These are phyloP conservation scores for Chamaetylas fuelleborni DNA, from an alignment of 2,113 vertebrate species.

Conservation along the genomic window DNA sequence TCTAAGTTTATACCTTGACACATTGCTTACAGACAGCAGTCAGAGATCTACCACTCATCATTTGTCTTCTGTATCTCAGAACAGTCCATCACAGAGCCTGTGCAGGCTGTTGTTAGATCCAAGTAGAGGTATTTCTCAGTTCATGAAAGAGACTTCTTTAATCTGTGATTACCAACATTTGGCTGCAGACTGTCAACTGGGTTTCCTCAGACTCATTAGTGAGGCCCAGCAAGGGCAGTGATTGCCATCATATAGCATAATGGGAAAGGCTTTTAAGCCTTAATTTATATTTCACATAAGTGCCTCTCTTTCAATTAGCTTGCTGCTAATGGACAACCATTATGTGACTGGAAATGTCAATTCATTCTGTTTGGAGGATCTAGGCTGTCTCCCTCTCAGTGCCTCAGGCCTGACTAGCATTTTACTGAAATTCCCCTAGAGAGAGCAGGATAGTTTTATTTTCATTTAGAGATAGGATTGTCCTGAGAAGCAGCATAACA, in stretches of 20 bases:
- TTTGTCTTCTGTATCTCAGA: background rate
- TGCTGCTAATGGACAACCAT: background rate
- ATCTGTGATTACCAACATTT: constrained; percentile 72
- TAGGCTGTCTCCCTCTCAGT: background rate
- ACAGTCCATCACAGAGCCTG: background rate
- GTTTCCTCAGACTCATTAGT: constrained; percentile 60
- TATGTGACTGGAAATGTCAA: background rate
- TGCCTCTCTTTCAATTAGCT: background rate
- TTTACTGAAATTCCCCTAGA: background rate
- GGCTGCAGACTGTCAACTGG: constrained; percentile 58
- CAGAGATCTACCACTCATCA: background rate
- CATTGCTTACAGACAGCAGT: background rate
- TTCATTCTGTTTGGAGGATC: background rate
- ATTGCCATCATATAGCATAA: background rate
- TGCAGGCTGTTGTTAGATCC: background rate
- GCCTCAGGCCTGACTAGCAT: background rate
- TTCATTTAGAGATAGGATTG: background rate
- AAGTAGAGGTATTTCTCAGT: constrained; percentile 63
- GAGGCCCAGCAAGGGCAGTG: background rate
- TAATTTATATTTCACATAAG: background rate
- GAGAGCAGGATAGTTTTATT: background rate
- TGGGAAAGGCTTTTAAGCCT: background rate
- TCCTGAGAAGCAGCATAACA: background rate
- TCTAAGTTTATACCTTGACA: background rate
- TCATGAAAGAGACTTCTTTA: constrained; percentile 50